Conservation (phyloP, 2,113 vertebrate species). For the Labrus mixtus region DNA sequence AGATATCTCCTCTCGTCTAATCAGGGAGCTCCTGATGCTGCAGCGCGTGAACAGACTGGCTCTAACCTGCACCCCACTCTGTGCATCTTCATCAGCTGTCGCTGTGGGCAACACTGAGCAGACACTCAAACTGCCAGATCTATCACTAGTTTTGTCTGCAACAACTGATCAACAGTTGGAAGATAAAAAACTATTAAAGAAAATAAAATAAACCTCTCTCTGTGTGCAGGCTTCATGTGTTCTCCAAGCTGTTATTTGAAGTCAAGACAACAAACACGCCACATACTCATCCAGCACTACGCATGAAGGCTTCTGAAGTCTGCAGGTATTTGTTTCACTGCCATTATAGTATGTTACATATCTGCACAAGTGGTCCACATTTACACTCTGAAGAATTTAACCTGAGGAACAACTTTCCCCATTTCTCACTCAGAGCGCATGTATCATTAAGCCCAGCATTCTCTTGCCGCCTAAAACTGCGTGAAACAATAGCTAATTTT, state of each 20-base stretch:
- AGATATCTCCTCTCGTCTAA: constrained; percentile 66
- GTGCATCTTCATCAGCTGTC: constrained; percentile 65
- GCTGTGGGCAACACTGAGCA: constrained; percentile 60
- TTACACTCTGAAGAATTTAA: constrained; percentile 41
- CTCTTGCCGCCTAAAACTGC: constrained; percentile 63
- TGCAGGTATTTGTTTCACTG: constrained; percentile 6
- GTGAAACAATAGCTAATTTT: constrained; percentile 81
- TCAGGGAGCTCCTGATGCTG: constrained; percentile 67
- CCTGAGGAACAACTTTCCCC: constrained; percentile 64
- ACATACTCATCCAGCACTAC: not conserved
- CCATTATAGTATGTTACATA: constrained; percentile 9
- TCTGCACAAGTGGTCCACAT: constrained; percentile 16
- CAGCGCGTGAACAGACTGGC: constrained; percentile 56
- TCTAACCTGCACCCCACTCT: constrained; percentile 69
- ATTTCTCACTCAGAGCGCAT: constrained; percentile 60
- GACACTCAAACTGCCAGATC: constrained; percentile 54
- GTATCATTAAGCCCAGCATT: constrained; percentile 75
- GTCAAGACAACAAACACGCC: constrained; percentile 26
- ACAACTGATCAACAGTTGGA: constrained; percentile 64
- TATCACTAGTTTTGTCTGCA: constrained; percentile 48
- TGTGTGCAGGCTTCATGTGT: not conserved
- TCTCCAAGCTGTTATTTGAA: constrained; percentile 21
- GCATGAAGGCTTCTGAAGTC: not conserved
- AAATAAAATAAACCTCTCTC: constrained; percentile 21
- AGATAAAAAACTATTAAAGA: constrained; percentile 31